phyloP scores from a whole-genome alignment of 2,113 vertebrate genomes.

The Pandion haliaetus region DNA sequence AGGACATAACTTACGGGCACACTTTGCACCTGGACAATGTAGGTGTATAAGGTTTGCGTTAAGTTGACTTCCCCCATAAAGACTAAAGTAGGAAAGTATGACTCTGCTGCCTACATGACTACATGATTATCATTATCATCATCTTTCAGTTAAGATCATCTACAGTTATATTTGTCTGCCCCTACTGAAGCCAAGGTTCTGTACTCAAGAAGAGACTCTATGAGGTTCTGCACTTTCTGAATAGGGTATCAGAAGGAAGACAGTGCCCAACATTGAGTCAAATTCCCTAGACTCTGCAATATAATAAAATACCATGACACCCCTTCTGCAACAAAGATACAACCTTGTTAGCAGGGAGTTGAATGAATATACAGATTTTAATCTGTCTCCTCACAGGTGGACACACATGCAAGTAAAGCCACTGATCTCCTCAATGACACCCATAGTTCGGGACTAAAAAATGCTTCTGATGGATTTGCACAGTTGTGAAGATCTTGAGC shows the following conservation, averaged over 20 bases:
- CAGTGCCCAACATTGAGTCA: neutral
- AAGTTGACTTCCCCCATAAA: neutral
- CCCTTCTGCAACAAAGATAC: neutral
- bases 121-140: neutral
- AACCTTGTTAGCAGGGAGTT: neutral
- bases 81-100: neutral
- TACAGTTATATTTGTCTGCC: neutral
- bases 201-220: neutral
- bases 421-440: neutral
- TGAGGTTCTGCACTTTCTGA: neutral
- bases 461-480: neutral
- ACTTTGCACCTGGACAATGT: neutral
- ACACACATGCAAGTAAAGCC: neutral
- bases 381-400: neutral
- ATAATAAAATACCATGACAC: neutral
- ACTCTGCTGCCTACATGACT: neutral
- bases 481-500: neutral
- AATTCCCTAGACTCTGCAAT: neutral
- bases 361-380: neutral
- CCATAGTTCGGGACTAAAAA: neutral
- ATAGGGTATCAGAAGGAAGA: neutral
- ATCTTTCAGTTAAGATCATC: neutral
- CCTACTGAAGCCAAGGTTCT: neutral
- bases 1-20: neutral
- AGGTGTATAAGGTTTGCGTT: neutral